Conservation (phyloP, 1,140 invertebrate genomes). For the Trigoniulus corallinus region DNA sequence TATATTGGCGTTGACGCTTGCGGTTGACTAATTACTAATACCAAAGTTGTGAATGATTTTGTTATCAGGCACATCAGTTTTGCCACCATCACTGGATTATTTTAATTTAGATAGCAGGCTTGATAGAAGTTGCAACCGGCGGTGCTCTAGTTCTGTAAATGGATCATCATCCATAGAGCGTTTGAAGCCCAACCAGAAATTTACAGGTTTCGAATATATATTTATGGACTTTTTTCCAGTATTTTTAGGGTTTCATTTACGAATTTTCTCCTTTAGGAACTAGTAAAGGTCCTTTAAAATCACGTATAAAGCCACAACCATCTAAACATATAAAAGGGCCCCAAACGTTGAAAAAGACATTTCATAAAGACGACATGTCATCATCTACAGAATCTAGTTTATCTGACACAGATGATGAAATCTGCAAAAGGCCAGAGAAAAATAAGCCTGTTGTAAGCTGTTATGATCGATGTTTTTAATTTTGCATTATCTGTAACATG, state of each 20-base stretch:
- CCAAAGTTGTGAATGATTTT: constrained; percentile 1
- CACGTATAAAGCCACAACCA: too few species aligned
- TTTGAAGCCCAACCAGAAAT: constrained; percentile 1
- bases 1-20: constrained; percentile 8
- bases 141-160: constrained; percentile 10
- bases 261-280: too few species aligned
- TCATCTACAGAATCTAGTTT: too few species aligned
- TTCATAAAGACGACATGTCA: too few species aligned
- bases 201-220: background rate
- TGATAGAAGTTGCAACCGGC: constrained; percentile 12
- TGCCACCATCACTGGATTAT: constrained; percentile 55
- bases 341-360: too few species aligned
- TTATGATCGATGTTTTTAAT: too few species aligned
- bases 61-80: constrained; percentile 41
- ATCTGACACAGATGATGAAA: too few species aligned
- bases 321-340: too few species aligned
- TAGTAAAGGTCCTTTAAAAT: too few species aligned
- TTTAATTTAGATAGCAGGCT: constrained; percentile 34
- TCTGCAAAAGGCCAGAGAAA: too few species aligned
- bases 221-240: background rate
- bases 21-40: background rate
- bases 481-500: too few species aligned
- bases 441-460: too few species aligned
- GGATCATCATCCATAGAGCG: background rate
- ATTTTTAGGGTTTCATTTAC: background rate